Conservation (phyloP, 2,113 vertebrate genomes). For the Scomber japonicus region DNA sequence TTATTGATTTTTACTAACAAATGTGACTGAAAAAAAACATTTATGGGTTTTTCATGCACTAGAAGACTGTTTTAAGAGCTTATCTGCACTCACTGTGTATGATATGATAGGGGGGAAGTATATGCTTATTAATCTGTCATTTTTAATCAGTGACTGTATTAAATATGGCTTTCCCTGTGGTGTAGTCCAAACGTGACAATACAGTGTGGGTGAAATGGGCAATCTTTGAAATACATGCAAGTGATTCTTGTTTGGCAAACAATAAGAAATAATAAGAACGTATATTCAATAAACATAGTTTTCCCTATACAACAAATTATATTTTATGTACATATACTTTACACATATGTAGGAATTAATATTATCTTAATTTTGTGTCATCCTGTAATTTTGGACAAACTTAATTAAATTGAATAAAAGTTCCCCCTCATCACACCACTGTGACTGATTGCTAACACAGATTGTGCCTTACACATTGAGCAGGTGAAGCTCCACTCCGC, state of each 20-base stretch:
- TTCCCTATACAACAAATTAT: not conserved
- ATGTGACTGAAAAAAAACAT: not conserved
- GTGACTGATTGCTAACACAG: not conserved
- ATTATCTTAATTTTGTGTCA: not conserved
- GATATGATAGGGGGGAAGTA: not conserved
- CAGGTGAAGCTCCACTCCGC: constrained; percentile 64
- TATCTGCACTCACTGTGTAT: not conserved
- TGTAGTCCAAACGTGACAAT: not conserved
- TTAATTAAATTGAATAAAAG: not conserved
- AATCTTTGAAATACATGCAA: not conserved
- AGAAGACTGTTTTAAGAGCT: not conserved
- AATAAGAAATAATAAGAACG: constrained; percentile 1
- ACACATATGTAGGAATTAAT: not conserved
- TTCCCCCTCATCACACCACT: not conserved
- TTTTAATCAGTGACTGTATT: not conserved
- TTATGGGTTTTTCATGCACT: not conserved
- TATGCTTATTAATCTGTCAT: too few relatives aligned
- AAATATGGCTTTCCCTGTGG: not conserved
- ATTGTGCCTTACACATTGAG: not conserved
- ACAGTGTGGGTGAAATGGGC: not conserved
- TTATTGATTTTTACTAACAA: not conserved
- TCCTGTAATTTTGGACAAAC: not conserved
- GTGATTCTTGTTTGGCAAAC: not conserved
- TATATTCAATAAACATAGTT: not conserved
- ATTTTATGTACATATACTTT: not conserved